These are phyloP conservation scores for Egretta garzetta DNA, from an alignment of 2,113 vertebrate species.

Conservation along the genomic window DNA sequence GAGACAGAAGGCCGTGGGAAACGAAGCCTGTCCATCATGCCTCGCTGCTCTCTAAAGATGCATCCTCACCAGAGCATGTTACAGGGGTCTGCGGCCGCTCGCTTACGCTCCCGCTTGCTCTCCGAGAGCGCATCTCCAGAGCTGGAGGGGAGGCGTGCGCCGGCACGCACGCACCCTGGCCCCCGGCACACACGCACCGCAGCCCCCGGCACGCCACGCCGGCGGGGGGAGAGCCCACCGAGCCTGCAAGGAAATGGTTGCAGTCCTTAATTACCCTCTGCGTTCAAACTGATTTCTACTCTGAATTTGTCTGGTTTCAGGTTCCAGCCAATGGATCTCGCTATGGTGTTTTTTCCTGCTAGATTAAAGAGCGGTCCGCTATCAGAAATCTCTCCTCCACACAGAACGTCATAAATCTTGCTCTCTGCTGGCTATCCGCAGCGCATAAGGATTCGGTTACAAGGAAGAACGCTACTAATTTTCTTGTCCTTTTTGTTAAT, in stretches of 20 bases:
- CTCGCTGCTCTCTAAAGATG: neutral
- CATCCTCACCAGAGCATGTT: neutral
- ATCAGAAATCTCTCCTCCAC: constrained; percentile 57
- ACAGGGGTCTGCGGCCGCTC: neutral
- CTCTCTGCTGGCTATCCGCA: neutral
- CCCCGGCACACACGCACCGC: accelerated
- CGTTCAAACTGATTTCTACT: neutral
- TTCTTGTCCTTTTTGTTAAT: constrained; percentile 38
- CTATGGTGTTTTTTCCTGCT: neutral
- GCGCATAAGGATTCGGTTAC: neutral
- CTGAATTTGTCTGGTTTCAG: constrained; percentile 32
- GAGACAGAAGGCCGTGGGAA: neutral
- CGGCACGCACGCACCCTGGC: accelerated
- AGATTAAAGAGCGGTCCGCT: constrained; percentile 35
- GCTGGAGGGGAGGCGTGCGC: neutral
- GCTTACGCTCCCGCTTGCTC: accelerated
- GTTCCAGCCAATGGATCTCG: neutral
- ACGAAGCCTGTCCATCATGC: neutral
- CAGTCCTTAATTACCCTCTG: constrained; percentile 12
- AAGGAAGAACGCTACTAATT: neutral
- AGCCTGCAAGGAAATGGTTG: neutral
- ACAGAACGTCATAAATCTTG: constrained; percentile 28
- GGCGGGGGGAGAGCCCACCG: neutral
- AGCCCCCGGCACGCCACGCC: accelerated
- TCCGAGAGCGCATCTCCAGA: accelerated